Percentiles rank a stretch among this genome's conserved stretches.
These are phyloP conservation scores for Dynastes hyllus DNA, from an alignment of 2,888 invertebrate genomes.

Conservation along the genomic window DNA sequence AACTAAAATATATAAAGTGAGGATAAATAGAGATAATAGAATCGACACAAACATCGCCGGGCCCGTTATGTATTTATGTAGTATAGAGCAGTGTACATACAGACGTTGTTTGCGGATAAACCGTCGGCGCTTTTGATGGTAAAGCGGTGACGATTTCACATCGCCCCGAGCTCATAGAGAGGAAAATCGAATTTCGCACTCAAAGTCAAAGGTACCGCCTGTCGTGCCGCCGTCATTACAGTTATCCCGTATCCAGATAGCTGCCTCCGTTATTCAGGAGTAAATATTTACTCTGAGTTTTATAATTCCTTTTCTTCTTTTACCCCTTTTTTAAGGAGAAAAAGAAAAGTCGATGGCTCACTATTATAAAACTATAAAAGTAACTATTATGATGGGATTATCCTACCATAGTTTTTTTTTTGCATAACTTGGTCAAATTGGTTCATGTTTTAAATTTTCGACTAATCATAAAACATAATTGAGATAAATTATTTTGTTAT, in stretches of 20 bases:
- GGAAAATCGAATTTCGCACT: slow-evolving; percentile 48
- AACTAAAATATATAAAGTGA: slow-evolving; percentile 16
- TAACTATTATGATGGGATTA: no score
- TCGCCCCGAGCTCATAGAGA: slow-evolving; percentile 44
- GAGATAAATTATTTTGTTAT: no score
- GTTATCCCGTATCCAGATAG: slow-evolving; percentile 45
- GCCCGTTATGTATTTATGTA: slow-evolving; percentile 28
- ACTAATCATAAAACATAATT: no score
- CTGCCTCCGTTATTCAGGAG: slow-evolving; percentile 36
- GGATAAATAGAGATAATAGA: slow-evolving; percentile 40
- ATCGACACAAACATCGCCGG: slow-evolving; percentile 42
- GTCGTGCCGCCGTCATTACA: slow-evolving; percentile 37
- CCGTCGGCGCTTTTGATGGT: slow-evolving; percentile 45
- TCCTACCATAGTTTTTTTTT: no score
- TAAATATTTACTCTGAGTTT: slow-evolving; percentile 41
- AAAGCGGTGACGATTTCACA: slow-evolving; percentile 47
- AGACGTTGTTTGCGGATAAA: slow-evolving; percentile 46
- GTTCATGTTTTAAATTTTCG: no score
- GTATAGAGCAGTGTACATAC: slow-evolving; percentile 28
- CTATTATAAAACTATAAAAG: neutral
- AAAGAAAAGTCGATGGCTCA: neutral
- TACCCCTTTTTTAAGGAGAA: slow-evolving; percentile 22
- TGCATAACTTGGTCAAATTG: no score
- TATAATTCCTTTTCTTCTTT: slow-evolving; percentile 31
- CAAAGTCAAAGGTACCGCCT: slow-evolving; percentile 47